Percentiles rank a stretch among this genome's conserved stretches.
Evolutionary conservation across 1,140 invertebrate species (phyloP).

Genomic region (Zaprionus vittiger): DNA sequence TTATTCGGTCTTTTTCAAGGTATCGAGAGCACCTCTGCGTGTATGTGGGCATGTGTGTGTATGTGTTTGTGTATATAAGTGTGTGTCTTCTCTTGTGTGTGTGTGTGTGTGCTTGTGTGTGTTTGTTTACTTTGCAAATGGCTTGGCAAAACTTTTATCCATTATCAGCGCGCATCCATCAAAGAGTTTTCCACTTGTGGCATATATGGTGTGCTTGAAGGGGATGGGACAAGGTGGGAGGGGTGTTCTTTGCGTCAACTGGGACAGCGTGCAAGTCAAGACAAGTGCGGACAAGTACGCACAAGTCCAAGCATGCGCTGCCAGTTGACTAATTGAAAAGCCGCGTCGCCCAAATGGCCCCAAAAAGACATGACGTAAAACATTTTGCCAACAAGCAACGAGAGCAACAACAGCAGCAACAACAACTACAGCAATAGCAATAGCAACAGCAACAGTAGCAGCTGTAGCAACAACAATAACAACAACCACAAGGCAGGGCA

Average conservation of each 20-base stretch:
- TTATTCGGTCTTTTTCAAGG: slow-evolving; percentile 27
- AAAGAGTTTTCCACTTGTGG: slow-evolving; percentile 30
- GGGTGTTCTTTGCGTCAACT: slow-evolving; percentile 13
- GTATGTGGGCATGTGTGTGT: not conserved
- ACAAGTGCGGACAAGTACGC: slow-evolving; percentile 19
- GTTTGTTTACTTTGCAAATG: slow-evolving; percentile 20
- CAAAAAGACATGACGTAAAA: slow-evolving; percentile 72
- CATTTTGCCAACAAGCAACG: slow-evolving; percentile 56
- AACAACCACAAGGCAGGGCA: not conserved
- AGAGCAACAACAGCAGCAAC: slow-evolving; percentile 15
- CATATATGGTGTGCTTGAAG: too few species aligned
- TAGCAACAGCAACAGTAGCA: not conserved
- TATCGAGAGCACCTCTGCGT: not conserved
- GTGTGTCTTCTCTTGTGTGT: not conserved
- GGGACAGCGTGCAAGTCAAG: slow-evolving; percentile 12
- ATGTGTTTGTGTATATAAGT: not conserved
- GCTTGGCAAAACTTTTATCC: slow-evolving; percentile 15
- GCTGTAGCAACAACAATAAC: not conserved
- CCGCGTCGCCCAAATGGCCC: slow-evolving; percentile 64
- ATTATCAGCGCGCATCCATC: slow-evolving; percentile 27
- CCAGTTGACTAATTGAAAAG: slow-evolving; percentile 52
- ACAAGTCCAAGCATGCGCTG: slow-evolving; percentile 8
- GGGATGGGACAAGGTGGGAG: too few species aligned
- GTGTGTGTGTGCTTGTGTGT: not conserved
- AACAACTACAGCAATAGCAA: not conserved